Percentiles rank a stretch among this genome's conserved stretches.
Conservation (phyloP, 2,888 invertebrate species). For the Stramonita haemastoma region DNA sequence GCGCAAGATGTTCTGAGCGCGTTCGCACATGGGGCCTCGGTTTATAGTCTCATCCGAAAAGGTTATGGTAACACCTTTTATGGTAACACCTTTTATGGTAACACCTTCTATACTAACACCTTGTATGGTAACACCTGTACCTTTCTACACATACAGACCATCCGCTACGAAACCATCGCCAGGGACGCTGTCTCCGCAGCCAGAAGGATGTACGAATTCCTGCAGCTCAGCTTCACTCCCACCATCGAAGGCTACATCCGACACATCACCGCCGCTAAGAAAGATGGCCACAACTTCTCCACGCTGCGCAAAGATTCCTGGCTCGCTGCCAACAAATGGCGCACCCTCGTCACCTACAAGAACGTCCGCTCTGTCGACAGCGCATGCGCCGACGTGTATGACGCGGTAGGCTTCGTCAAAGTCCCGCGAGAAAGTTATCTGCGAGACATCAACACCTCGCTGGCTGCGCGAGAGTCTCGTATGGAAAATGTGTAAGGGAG, state of each 20-base stretch:
- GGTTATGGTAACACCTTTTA: no score
- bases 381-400: constrained; percentile 38
- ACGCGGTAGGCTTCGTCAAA: constrained; percentile 41
- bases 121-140: background rate
- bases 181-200: constrained; percentile 36
- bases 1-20: no score
- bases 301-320: constrained; percentile 39
- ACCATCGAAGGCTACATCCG: constrained; percentile 40
- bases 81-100: no score
- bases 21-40: no score
- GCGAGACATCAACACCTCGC: constrained; percentile 36
- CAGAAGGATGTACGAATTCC: constrained; percentile 28
- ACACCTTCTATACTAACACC: background rate
- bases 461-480: constrained; percentile 24
- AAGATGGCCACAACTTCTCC: constrained; percentile 43
- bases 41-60: no score
- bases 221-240: constrained; percentile 39
- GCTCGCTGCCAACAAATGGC: constrained; percentile 40
- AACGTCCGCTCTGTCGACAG: constrained; percentile 39
- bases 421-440: constrained; percentile 37
- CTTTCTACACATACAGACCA: background rate
- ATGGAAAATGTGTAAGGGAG: constrained; percentile 28
- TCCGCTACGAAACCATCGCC: constrained; percentile 41
- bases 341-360: constrained; percentile 38
- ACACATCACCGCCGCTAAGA: constrained; percentile 35